Evolutionary conservation across 1,140 invertebrate genomes (phyloP).

Genomic region (Trichoplusia ni): DNA sequence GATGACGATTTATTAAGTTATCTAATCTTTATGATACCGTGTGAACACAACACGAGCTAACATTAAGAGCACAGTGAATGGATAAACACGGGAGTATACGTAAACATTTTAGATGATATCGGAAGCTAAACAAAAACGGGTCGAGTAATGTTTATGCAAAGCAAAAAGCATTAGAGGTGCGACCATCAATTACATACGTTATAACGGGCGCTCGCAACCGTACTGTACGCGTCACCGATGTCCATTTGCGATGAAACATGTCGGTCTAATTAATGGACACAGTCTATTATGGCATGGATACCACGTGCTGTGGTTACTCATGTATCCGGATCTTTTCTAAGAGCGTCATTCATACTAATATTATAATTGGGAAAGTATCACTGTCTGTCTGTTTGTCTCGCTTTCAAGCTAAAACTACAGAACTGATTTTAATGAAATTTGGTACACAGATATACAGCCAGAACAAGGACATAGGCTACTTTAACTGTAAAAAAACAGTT

Average conservation of each 20-base stretch:
- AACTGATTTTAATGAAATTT: no score
- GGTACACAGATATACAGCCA: no score
- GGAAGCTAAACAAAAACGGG: slow-evolving; percentile 8
- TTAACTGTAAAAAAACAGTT: no score
- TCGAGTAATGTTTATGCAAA: slow-evolving; percentile 37
- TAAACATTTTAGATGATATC: slow-evolving; percentile 5
- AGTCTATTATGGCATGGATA: slow-evolving; percentile 62
- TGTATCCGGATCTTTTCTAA: slow-evolving; percentile 20
- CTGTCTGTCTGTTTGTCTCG: no score
- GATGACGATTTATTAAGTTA: slow-evolving; percentile 46
- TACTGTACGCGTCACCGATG: slow-evolving; percentile 48
- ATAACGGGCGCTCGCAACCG: slow-evolving; percentile 28
- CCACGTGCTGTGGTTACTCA: slow-evolving; percentile 44
- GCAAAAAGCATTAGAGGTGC: slow-evolving; percentile 39
- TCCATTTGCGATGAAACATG: slow-evolving; percentile 67
- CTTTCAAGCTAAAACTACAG: no score
- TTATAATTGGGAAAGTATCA: no score
- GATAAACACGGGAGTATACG: slow-evolving; percentile 8
- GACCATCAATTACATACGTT: slow-evolving; percentile 49
- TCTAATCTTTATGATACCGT: slow-evolving; percentile 27
- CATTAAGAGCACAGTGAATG: not conserved
- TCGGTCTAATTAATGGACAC: slow-evolving; percentile 72
- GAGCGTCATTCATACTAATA: no score
- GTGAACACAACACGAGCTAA: slow-evolving; percentile 6
- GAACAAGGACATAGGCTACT: no score